phyloP scores from a whole-genome alignment of 2,113 vertebrate species.

The Haliaeetus leucogaster region DNA sequence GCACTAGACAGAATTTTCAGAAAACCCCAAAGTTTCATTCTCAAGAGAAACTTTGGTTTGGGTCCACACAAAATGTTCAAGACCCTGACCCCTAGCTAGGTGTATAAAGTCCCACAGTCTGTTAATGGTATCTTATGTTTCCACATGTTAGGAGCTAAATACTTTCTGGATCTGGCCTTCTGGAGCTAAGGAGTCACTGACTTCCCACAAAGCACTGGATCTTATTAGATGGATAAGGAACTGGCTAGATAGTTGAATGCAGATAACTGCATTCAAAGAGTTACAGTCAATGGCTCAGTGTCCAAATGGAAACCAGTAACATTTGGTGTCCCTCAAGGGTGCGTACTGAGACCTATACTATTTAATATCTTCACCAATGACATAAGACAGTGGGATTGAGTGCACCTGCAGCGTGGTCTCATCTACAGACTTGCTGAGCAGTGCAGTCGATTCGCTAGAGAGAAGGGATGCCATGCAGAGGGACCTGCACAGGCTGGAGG shows the following conservation, averaged over 20 bases:
- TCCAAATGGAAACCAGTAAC: neutral
- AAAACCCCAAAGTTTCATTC: neutral
- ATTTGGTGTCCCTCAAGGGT: neutral
- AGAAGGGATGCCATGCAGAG: neutral
- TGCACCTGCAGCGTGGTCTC: neutral
- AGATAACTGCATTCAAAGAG: neutral
- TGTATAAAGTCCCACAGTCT: rapidly evolving
- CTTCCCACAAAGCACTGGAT: neutral
- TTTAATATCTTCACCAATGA: neutral
- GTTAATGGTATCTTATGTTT: too few relatives aligned
- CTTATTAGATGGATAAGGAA: neutral
- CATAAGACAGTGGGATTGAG: neutral
- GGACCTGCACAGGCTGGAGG: neutral
- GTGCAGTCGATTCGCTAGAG: rapidly evolving
- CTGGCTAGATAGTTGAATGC: neutral
- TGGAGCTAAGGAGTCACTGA: neutral
- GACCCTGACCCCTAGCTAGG: neutral
- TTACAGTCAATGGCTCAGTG: neutral
- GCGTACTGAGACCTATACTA: rapidly evolving
- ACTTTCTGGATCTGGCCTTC: neutral
- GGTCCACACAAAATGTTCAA: neutral
- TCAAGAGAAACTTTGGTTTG: neutral
- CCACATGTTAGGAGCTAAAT: neutral
- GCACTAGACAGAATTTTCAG: neutral
- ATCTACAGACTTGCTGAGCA: neutral